Evolutionary conservation across 2,888 invertebrate genomes (phyloP).

Genomic region (Rotaria magnacalcarata): DNA sequence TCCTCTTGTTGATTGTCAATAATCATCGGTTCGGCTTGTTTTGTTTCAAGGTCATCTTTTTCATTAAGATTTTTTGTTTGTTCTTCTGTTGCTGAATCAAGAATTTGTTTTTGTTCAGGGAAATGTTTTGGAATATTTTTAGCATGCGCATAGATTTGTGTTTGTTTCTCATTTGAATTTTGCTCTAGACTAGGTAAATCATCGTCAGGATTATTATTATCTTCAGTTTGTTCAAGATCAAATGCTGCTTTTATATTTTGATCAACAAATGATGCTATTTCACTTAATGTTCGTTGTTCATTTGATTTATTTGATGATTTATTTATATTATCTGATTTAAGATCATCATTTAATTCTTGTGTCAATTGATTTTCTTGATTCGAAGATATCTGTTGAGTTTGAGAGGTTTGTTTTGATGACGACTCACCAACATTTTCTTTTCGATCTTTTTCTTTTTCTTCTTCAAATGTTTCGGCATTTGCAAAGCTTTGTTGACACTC

Average conservation of each 20-base stretch:
- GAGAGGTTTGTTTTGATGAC: neutral
- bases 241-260: conserved; percentile 31
- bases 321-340: neutral
- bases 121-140: conserved; percentile 19
- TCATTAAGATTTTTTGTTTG: conserved; percentile 9
- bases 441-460: neutral
- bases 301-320: neutral
- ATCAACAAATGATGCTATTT: neutral
- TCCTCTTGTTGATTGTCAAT: conserved; percentile 16
- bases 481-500: neutral
- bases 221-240: neutral
- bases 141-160: neutral
- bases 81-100: conserved; percentile 32
- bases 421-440: conserved; percentile 7
- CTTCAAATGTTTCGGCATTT: conserved; percentile 31
- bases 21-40: neutral
- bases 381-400: neutral
- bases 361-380: conserved; percentile 13
- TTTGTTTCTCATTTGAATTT: neutral
- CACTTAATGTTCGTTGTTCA: conserved; percentile 26
- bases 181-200: neutral
- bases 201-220: neutral
- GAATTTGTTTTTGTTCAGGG: neutral
- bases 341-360: neutral
- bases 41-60: neutral